phyloP scores from a whole-genome alignment of 2,797 vertebrate genomes.

The Brachyalestes nurse region DNA sequence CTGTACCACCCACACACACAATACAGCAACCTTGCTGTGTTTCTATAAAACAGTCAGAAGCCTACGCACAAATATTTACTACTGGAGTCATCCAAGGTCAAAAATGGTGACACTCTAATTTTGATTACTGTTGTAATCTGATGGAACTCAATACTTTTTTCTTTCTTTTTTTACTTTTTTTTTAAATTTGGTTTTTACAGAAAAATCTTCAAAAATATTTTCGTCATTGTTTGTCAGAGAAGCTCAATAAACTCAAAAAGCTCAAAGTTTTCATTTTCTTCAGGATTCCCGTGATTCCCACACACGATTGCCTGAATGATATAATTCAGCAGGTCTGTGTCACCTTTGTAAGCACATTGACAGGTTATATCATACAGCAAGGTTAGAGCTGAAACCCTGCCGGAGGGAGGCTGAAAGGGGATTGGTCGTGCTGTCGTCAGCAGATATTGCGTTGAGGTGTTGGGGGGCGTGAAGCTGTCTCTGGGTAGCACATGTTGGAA shows the following conservation, averaged over 20 bases:
- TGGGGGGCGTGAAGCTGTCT: not conserved
- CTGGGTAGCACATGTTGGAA: not conserved
- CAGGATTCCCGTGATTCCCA: not conserved
- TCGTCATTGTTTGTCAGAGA: not conserved
- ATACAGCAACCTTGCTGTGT: not conserved
- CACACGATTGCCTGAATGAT: not conserved
- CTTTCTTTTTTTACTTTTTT: not conserved
- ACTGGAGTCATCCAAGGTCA: not conserved
- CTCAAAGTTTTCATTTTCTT: not conserved
- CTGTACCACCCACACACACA: not conserved
- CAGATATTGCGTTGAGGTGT: conserved; percentile 29
- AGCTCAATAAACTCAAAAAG: conserved; percentile 48
- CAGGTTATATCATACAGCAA: not conserved
- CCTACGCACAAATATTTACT: conserved; percentile 1
- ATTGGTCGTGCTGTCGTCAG: conserved; percentile 32
- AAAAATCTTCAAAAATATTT: not conserved
- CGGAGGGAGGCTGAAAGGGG: not conserved
- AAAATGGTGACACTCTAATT: not conserved
- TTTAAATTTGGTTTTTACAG: not conserved
- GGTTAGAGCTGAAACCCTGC: conserved; percentile 2
- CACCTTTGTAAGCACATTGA: not conserved
- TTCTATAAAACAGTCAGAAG: conserved; percentile 2
- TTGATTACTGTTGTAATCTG: conserved; percentile 41
- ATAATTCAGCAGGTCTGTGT: not conserved
- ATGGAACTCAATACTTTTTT: not conserved